Evolutionary conservation across 2,888 invertebrate genomes (phyloP), one percentile per base, ranked within the genome.

Genomic region (Idaea dimidiata): DNA sequence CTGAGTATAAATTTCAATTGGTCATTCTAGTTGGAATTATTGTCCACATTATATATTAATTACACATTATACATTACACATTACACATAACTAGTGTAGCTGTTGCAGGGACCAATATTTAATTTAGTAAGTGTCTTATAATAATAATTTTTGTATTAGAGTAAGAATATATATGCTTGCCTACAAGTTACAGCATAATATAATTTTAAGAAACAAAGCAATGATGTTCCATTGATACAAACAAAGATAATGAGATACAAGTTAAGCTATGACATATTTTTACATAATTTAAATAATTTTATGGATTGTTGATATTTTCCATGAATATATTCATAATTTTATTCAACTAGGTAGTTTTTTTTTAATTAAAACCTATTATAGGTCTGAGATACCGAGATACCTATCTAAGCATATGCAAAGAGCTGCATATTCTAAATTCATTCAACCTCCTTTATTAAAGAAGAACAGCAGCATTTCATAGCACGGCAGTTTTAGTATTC

Each of bases 261-360:
- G 43, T 14, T 43, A 43, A 14, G 8, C 14, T 14, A 14, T 43
- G 8, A 43, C 43, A 43, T 14, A 14, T 43, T 43, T 43, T 14
- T 8, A 43, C 14, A 43, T 43, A 8, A 43, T 10, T 14, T 43
- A 43, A 7, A 43, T 7, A 14, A 43, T 43, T 43, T 43, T 43
- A 43, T 43, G 8, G 0, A 7, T 43, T 43, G 43, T 43, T 43
- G 43, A 43, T 14, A 43, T 43, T 43, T 43, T 43, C 43, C 14
- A 43, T 43, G 43, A 43, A 43, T 43, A 43, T 43, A 43, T 43
- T 8, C 43, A 43, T 43, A 43, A 58, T 58, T 24, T 57, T 17
- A 53, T 62, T 58, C 57, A 54, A 18, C 16, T 55, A 18, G 61
- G 65, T 61, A 69, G 66, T 65, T 71, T 71, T 56, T 62, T n/a